Base-by-base conservation (phyloP, 2,797 vertebrate species). In the Phrynocephalus vlangalii region DNA sequence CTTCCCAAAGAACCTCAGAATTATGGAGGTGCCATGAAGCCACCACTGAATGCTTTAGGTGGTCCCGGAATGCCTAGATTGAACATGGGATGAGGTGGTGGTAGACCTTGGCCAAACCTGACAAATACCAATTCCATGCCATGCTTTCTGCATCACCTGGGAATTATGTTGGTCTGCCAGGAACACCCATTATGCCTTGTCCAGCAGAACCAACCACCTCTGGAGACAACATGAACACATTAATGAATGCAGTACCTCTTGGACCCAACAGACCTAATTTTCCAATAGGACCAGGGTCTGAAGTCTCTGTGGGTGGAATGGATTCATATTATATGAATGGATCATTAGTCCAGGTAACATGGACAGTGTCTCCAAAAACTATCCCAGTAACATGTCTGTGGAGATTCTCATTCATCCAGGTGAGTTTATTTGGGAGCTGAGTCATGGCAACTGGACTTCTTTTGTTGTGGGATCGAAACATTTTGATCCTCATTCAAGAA, bases 211-310 rank as follows among this genome's bases (percentile, higher is more conserved):
- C 99, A 90, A 99, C 98, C 93, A 99, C 99, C 96, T 99, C 99
- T 92, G 98, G 99, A 83, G 99, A 99, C 96, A 99, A 99, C 97
- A 99, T 99, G 98, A 99, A 99, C 97, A 99, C 98, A 81, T 97
- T 99, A 97, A 99, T 99, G 97, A 99, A 98, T 95, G 97, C 98
- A 95, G 98, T 98, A 93, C 98, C 98, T 94, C 98, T 98, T 77
- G 98, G 98, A 94, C 98, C 97, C 95, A 99, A 97, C 96, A 98
- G 99, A 94, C 98, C 98, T 94, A 99, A 98, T 94, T 44, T 44
- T 44, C 38, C 38, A 44, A 44, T 44, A 44, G 38, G 38, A 44
- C 38, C 38, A 44, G 38, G 38, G 38, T 44, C 38, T 44, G 38
- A 44, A 44, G 38, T 44, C 38, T 44, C 38, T 44, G 38, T 44